Conservation (phyloP, 2,113 vertebrate species). For the Aphelocoma coerulescens region DNA sequence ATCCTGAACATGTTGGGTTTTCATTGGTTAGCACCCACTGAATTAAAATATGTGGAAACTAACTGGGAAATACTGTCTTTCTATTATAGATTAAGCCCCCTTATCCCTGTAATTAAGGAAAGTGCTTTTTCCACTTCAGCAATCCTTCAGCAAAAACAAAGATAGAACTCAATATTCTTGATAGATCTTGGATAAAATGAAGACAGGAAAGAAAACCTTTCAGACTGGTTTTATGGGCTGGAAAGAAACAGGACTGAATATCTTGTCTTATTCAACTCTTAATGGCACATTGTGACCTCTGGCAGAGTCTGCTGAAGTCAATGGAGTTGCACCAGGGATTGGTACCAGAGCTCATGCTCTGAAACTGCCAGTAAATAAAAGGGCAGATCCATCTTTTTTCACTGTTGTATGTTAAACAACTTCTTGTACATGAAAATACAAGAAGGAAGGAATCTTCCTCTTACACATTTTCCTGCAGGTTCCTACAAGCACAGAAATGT, state of each 20-base stretch:
- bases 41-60: neutral
- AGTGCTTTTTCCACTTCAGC: neutral
- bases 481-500: accelerated
- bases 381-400: neutral
- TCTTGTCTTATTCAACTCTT: neutral
- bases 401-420: neutral
- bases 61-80: neutral
- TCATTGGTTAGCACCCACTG: neutral
- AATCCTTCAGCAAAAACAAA: constrained; percentile 5
- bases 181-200: constrained; percentile 20
- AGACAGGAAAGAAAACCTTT: constrained; percentile 10
- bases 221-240: neutral
- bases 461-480: neutral
- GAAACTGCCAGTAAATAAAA: neutral
- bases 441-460: neutral
- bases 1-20: neutral
- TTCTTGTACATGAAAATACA: neutral
- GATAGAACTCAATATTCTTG: constrained; percentile 22
- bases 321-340: neutral
- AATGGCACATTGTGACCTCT: neutral
- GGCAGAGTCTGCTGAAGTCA: neutral
- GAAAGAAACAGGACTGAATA: neutral
- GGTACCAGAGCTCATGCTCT: neutral
- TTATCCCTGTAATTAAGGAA: neutral
- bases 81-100: neutral